A percentile compares a stretch with the other conserved stretches of the same genome.
phyloP scores from a whole-genome alignment of 2,888 invertebrate genomes.

The Caenorhabditis afra region DNA sequence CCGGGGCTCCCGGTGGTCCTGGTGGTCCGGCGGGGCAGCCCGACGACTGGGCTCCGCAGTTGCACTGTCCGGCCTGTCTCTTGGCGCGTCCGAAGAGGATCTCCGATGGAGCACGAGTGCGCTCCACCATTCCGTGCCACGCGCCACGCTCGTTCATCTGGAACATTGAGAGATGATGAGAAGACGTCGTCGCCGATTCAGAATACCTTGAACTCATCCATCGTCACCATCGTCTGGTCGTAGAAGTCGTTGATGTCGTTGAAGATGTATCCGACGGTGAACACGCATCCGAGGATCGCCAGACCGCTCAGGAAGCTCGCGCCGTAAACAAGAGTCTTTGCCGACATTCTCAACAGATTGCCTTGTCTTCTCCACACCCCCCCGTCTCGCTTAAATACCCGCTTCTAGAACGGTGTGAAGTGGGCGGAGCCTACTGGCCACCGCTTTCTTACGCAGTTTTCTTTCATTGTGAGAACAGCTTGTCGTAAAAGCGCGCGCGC shows the following conservation, averaged over 20 bases:
- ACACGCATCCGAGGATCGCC: conserved; percentile 47
- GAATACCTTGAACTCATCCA: conserved; percentile 49
- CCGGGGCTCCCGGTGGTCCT: conserved; percentile 69
- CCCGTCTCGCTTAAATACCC: conserved; percentile 18
- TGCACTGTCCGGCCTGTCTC: conserved; percentile 54
- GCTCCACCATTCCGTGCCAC: conserved; percentile 54
- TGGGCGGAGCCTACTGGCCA: too few species aligned
- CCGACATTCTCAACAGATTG: conserved; percentile 17
- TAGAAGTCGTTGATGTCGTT: conserved; percentile 56
- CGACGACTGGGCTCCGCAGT: conserved; percentile 51
- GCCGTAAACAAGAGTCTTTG: conserved; percentile 47
- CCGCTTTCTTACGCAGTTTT: too few species aligned
- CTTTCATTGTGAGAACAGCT: too few species aligned
- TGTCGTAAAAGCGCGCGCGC: too few species aligned
- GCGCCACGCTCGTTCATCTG: conserved; percentile 50
- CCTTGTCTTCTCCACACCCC: conserved; percentile 1
- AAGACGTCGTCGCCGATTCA: neutral
- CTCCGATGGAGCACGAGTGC: conserved; percentile 49
- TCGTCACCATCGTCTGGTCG: conserved; percentile 44
- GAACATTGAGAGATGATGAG: neutral
- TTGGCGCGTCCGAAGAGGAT: conserved; percentile 53
- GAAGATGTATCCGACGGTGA: conserved; percentile 52
- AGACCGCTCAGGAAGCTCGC: conserved; percentile 45
- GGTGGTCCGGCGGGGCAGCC: conserved; percentile 71
- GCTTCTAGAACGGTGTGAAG: too few species aligned